These are phyloP conservation scores for Leiothrix lutea DNA, from an alignment of 2,113 vertebrate genomes.

Conservation along the genomic window DNA sequence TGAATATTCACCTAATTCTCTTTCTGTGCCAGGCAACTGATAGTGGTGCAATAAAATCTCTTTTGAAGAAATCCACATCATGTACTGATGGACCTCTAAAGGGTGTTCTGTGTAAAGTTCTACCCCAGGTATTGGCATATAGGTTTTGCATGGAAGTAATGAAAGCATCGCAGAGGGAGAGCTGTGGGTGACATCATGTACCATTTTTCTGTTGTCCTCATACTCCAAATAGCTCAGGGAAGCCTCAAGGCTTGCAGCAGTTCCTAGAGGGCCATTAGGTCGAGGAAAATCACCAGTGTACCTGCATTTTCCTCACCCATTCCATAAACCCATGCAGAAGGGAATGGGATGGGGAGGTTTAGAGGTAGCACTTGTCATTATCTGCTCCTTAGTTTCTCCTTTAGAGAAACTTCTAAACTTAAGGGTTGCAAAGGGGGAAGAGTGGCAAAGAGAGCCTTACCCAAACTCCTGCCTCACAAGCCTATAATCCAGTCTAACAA, in stretches of 20 bases:
- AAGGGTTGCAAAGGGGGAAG: neutral
- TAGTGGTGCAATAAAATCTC: neutral
- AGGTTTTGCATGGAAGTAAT: neutral
- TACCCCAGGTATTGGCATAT: neutral
- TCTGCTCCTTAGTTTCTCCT: neutral
- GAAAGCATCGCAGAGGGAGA: neutral
- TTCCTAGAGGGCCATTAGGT: neutral
- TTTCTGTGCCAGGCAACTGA: neutral
- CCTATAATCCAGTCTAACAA: neutral
- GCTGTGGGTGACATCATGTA: neutral
- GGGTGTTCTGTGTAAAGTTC: neutral
- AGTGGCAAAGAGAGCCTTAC: neutral
- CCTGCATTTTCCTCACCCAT: neutral
- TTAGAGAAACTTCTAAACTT: neutral
- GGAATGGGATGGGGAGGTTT: neutral
- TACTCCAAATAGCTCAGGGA: neutral
- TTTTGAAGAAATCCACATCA: neutral
- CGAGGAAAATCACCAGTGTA: neutral
- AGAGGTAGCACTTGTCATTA: neutral
- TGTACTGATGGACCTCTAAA: neutral
- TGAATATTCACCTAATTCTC: neutral
- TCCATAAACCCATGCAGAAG: neutral
- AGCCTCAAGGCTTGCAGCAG: neutral
- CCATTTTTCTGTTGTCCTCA: neutral
- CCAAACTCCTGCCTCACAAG: neutral